Percentiles rank a stretch among this genome's conserved stretches.
These are phyloP conservation scores for Maniola jurtina DNA, from an alignment of 1,140 invertebrate species.

Conservation along the genomic window DNA sequence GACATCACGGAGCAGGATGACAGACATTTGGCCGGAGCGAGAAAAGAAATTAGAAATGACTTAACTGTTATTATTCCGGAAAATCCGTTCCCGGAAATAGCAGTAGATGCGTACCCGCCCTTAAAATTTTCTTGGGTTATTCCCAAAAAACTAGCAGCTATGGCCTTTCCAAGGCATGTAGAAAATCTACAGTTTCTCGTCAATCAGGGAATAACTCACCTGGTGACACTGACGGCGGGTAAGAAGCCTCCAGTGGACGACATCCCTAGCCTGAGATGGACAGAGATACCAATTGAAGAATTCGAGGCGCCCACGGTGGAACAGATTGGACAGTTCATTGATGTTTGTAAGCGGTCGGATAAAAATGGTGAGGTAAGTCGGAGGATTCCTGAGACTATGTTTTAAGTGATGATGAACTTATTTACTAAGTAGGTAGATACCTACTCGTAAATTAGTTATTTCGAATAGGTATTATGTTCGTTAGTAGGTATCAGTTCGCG, in stretches of 20 bases:
- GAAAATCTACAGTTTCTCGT: conserved; percentile 72
- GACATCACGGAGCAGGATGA: conserved; percentile 70
- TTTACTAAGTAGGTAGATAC: too few relatives aligned
- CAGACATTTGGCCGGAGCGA: conserved; percentile 62
- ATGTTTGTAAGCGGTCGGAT: conserved; percentile 77
- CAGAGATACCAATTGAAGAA: conserved; percentile 81
- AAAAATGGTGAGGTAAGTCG: conserved; percentile 73
- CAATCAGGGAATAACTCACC: conserved; percentile 71
- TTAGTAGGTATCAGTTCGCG: too few relatives aligned
- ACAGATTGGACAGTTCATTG: conserved; percentile 83
- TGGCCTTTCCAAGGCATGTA: conserved; percentile 77
- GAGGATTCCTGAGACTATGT: too few relatives aligned
- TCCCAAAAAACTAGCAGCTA: conserved; percentile 80
- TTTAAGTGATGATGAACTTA: too few relatives aligned
- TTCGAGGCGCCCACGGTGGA: conserved; percentile 81
- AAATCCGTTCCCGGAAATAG: conserved; percentile 73
- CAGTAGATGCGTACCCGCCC: conserved; percentile 77
- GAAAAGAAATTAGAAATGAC: conserved; percentile 65
- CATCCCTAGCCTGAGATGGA: conserved; percentile 77
- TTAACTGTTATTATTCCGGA: conserved; percentile 69
- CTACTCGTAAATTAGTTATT: too few relatives aligned
- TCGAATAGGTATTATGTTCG: too few relatives aligned
- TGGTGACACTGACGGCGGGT: conserved; percentile 82
- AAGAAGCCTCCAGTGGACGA: conserved; percentile 79
- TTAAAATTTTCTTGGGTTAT: conserved; percentile 83